These are phyloP conservation scores for Drymonia ruficornis DNA, from an alignment of 2,888 invertebrate genomes.

Conservation along the genomic window DNA sequence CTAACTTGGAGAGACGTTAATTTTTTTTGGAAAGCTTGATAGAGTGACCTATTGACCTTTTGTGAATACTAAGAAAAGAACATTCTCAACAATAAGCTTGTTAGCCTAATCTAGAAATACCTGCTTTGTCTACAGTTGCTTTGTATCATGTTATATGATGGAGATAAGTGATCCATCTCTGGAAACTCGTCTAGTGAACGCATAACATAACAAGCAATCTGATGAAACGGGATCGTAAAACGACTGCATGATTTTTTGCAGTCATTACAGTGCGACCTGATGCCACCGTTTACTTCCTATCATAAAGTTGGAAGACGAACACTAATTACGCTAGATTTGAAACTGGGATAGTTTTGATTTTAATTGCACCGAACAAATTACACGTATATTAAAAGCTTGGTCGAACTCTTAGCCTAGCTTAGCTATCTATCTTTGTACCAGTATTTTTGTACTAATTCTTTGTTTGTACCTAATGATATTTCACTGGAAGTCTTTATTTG, in stretches of 20 bases:
- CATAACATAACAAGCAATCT: constrained; percentile 7
- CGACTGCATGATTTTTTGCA: constrained; percentile 5
- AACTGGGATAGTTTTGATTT: neutral
- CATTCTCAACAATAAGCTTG: neutral
- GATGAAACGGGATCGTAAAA: constrained; percentile 5
- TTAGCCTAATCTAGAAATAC: constrained; percentile 1
- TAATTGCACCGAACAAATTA: too few relatives aligned
- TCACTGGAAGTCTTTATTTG: too few relatives aligned
- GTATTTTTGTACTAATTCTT: too few relatives aligned
- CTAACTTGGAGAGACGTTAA: too few relatives aligned
- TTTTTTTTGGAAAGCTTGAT: too few relatives aligned
- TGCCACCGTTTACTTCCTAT: constrained; percentile 6
- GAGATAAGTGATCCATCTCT: constrained; percentile 6
- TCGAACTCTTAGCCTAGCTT: too few relatives aligned
- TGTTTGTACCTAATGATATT: too few relatives aligned
- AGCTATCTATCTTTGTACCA: too few relatives aligned
- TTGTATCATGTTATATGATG: neutral
- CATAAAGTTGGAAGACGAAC: neutral
- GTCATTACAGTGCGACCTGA: constrained; percentile 17
- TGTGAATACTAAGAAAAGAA: neutral
- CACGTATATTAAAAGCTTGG: too few relatives aligned
- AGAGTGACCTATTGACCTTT: neutral
- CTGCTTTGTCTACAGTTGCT: neutral
- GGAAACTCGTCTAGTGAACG: neutral
- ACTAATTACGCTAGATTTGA: neutral